Base-by-base conservation (phyloP, 2,888 invertebrate genomes). In the Sinodicranocentrus sp. region DNA sequence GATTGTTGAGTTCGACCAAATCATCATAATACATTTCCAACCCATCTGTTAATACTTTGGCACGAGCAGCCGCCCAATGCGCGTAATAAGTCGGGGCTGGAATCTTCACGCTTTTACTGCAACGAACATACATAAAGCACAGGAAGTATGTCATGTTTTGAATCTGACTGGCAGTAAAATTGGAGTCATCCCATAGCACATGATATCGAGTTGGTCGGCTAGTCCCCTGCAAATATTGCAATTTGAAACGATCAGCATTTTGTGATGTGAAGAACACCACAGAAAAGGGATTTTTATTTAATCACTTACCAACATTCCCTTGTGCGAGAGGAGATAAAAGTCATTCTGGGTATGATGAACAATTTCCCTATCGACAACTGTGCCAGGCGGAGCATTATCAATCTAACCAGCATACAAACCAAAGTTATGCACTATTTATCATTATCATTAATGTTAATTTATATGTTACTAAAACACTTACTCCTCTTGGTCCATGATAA, bases 41-140 rank as follows among this genome's bases (percentile, higher is more conserved):
- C n/a, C 84, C 84, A 3, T 84, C 79, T 5, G 54, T n/a, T 19
- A 86, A 23, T 0, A 28, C 57, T 25, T 83, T 86, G 13, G 86
- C 86, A 26, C 86, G 6, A 2, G 28, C 67, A 0, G 86, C 86
- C 1, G 86, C 87, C 84, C 57, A 84, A 44, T 86, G 86, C 10
- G 86, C 86, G 19, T 84, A 85, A 17, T 85, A 85, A 1, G 86
- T 86, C 0, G 86, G 84, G 2, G 87, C 87, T 13, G 87, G 87
- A 3, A 90, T 89, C 43, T 89, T 89, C 25, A 89, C 97, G 92
- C 89, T 87, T 25, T 90, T 89, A 86, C 94, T 94, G 90, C 97
- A 97, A 5, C 97, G 93, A 0, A 95, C 93, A 91, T 95, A 97
- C 91, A 96, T 91, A 90, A 97, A 96, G 89, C 97, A 97, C 63